These are phyloP conservation scores for Mycetomoellerius zeteki DNA, from an alignment of 1,140 invertebrate genomes.

Conservation along the genomic window DNA sequence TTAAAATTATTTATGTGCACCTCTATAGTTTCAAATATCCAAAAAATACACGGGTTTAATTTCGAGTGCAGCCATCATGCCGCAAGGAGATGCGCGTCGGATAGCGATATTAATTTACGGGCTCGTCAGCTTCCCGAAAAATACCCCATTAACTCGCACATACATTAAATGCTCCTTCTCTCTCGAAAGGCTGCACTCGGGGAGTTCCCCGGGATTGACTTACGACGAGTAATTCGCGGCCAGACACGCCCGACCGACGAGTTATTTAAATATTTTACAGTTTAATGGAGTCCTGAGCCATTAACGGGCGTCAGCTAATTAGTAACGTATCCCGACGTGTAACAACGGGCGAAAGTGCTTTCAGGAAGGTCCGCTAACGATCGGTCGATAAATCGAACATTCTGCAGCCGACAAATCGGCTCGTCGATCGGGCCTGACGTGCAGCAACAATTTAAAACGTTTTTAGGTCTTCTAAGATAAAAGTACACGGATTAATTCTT, in stretches of 20 bases:
- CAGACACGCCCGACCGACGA: conserved; percentile 74
- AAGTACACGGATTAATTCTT: not conserved
- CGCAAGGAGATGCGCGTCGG: conserved; percentile 14
- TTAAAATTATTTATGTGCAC: not conserved
- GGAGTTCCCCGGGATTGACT: conserved; percentile 62
- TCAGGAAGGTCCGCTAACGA: conserved; percentile 66
- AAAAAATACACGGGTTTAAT: conserved; percentile 7
- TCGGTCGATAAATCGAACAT: conserved; percentile 74
- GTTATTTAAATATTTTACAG: conserved; percentile 82
- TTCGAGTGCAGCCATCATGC: conserved; percentile 6
- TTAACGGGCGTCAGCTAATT: conserved; percentile 81
- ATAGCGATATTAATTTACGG: conserved; percentile 68
- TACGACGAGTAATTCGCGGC: conserved; percentile 75
- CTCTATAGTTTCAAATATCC: not conserved
- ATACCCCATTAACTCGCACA: conserved; percentile 55
- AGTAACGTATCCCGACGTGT: conserved; percentile 68
- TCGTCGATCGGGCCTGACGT: conserved; percentile 64
- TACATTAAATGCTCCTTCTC: conserved; percentile 55
- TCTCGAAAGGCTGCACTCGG: conserved; percentile 24
- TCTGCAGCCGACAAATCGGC: conserved; percentile 65
- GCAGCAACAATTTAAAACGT: conserved; percentile 43
- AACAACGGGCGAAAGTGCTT: conserved; percentile 45
- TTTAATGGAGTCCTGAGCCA: conserved; percentile 79
- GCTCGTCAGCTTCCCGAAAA: conserved; percentile 67
- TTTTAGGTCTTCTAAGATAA: not conserved